These are phyloP conservation scores for Esox masquinongy DNA, from an alignment of 2,797 vertebrate species.

Conservation along the genomic window DNA sequence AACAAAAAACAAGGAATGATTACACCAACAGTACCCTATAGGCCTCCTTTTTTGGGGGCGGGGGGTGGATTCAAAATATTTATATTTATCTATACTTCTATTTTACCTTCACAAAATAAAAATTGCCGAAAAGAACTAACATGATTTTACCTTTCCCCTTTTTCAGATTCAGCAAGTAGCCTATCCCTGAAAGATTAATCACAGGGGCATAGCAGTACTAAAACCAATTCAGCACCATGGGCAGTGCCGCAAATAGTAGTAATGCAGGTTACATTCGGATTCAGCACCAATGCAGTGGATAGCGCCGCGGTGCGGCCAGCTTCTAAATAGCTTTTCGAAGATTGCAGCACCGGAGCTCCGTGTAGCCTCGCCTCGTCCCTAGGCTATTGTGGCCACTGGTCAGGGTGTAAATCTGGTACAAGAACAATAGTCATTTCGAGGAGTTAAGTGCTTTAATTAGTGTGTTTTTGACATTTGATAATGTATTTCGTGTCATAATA, in stretches of 20 bases:
- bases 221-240: background rate
- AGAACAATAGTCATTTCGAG: no score
- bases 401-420: no score
- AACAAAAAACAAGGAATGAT: background rate
- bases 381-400: no score
- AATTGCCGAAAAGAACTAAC: background rate
- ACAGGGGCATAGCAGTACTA: background rate
- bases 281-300: background rate
- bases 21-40: background rate
- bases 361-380: background rate
- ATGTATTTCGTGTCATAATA: no score
- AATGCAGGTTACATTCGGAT: background rate
- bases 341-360: background rate
- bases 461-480: no score
- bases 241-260: background rate
- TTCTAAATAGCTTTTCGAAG: background rate
- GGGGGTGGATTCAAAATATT: no score
- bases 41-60: background rate
- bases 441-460: no score
- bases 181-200: background rate
- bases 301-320: background rate
- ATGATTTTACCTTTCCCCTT: background rate
- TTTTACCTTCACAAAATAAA: background rate
- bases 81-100: background rate
- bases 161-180: background rate